Conservation (phyloP, 2,113 vertebrate species). For the Melanocharis versteri region DNA sequence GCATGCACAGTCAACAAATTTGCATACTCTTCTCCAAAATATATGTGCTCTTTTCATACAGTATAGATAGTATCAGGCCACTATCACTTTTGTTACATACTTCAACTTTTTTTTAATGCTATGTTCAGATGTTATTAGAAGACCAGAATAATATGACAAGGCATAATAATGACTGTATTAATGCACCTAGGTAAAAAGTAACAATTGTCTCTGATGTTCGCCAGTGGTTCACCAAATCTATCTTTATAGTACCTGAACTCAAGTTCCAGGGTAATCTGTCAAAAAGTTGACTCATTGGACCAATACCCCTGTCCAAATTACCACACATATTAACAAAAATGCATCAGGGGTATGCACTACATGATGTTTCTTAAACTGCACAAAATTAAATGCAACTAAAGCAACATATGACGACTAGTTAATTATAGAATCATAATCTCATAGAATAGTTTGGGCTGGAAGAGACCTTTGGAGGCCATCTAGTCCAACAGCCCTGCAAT, state of each 20-base stretch:
- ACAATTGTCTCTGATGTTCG: not conserved
- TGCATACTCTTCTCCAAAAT: not conserved
- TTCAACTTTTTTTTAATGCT: not conserved
- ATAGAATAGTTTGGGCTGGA: not conserved
- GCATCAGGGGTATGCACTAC: accelerated
- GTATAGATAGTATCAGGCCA: accelerated
- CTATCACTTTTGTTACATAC: not conserved
- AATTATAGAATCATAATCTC: not conserved
- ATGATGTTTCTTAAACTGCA: not conserved
- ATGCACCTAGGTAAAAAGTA: not conserved
- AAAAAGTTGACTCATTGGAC: not conserved
- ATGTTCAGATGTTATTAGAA: not conserved
- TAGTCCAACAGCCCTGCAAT: not conserved
- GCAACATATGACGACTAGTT: not conserved
- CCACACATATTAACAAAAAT: not conserved
- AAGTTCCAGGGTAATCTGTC: not conserved
- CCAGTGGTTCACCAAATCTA: not conserved
- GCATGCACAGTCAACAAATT: accelerated
- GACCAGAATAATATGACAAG: not conserved
- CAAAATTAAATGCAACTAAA: not conserved
- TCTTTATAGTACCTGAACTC: not conserved
- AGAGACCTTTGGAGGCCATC: not conserved
- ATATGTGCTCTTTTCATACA: not conserved
- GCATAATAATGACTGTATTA: not conserved
- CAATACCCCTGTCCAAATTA: not conserved